Percentiles rank a stretch among this genome's conserved stretches.
These are phyloP conservation scores for Meloidogyne floridensis DNA, from an alignment of 1,140 invertebrate species.

Conservation along the genomic window DNA sequence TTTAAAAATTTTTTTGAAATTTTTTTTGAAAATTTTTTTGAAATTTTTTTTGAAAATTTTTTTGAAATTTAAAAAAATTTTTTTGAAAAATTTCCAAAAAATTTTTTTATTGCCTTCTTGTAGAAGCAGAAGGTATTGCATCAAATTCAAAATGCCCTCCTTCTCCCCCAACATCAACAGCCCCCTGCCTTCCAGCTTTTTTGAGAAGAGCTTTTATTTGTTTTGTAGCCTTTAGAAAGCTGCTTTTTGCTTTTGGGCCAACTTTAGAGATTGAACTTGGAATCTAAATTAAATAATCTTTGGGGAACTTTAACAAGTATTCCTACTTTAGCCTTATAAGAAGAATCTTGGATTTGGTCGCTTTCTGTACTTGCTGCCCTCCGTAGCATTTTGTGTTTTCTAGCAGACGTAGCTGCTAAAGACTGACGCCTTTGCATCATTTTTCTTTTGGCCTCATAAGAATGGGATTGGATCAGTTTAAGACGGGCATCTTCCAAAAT, in stretches of 20 bases:
- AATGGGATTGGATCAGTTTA: slow-evolving; percentile 54
- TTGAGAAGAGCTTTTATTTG: slow-evolving; percentile 62
- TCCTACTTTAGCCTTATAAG: slow-evolving; percentile 20
- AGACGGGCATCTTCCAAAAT: slow-evolving; percentile 62
- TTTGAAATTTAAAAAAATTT: too few relatives aligned
- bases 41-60: too few relatives aligned
- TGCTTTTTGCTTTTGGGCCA: slow-evolving; percentile 43
- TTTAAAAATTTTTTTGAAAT: too few relatives aligned
- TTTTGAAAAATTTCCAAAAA: too few relatives aligned
- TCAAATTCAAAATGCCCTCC: slow-evolving; percentile 16
- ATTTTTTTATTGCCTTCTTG: neutral
- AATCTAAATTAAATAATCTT: slow-evolving; percentile 30
- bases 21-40: too few relatives aligned
- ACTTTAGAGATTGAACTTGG: slow-evolving; percentile 35
- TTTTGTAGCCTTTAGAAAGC: slow-evolving; percentile 63
- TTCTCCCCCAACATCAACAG: neutral
- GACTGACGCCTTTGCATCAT: slow-evolving; percentile 57
- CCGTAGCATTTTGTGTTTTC: slow-evolving; percentile 58
- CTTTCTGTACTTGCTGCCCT: slow-evolving; percentile 58
- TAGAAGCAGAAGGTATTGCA: slow-evolving; percentile 8
- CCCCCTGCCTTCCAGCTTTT: slow-evolving; percentile 14
- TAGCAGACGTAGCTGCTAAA: slow-evolving; percentile 52
- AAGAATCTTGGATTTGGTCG: slow-evolving; percentile 48
- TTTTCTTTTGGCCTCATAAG: slow-evolving; percentile 22
- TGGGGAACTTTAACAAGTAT: slow-evolving; percentile 8